Evolutionary conservation across 2,113 vertebrate genomes (phyloP), one percentile per base, ranked within the genome.

Genomic region (Thunnus maccoyii): DNA sequence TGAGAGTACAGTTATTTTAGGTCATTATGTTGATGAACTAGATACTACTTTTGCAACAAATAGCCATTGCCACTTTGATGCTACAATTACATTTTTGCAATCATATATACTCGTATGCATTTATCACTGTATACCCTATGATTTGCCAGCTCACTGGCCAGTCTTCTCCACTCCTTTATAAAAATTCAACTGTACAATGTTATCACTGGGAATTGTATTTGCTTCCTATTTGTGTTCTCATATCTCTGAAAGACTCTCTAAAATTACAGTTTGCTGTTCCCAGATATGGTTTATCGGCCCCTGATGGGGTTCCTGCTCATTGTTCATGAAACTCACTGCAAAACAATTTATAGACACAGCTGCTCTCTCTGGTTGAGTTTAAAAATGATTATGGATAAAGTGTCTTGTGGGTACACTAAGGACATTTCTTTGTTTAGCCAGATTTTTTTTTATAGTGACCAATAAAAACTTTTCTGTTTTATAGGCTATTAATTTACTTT

Each of bases 171-270:
- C 32, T 17, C 32, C 51, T 25, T 50, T 41, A 48, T 2, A 5
- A 62, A 70, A 61, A 48, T 76, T 47, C 60, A 72, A 55, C 16
- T 12, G 16, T 10, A 48, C 56, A 58, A 41, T 65, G 30, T 83
- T 85, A 86, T 77, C 82, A 64, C 20, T 14, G 25, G 3, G 14
- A 11, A 17, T 16, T 54, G 20, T 20, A 72, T 67, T 66, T 63
- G 25, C 72, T 65, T 72, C 51, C 46, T 12, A 30, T 72, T 68
- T 62, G 66, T 76, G 54, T 69, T 83, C 52, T 76, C 46, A 41
- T 79, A 76, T 76, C 81, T 84, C 48, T 74, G 13, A 79, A 84
- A 71, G 17, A 44, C 52, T 83, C 22, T 57, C 12, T 54, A 47
- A 73, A 80, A 78, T 71, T 17, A 58, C 62, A 15, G 3, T 72